Percentiles rank a stretch among this genome's conserved stretches.
phyloP scores from a whole-genome alignment of 2,113 vertebrate genomes.

The Antechinus stuartii region DNA sequence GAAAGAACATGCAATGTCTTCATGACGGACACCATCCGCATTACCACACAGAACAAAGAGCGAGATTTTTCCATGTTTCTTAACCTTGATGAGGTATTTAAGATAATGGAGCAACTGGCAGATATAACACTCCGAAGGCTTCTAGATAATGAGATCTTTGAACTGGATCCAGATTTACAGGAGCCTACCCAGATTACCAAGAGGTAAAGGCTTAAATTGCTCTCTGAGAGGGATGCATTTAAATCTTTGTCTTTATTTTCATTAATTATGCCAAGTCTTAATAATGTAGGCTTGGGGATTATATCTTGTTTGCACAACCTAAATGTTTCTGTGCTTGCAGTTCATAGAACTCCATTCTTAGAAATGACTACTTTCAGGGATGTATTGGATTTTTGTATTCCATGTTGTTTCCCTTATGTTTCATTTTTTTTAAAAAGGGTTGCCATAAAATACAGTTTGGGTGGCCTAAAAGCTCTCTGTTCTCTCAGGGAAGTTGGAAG shows the following conservation, averaged over 20 bases:
- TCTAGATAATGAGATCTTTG: conserved; percentile 94
- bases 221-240: neutral
- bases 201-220: conserved; percentile 83
- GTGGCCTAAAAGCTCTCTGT: neutral
- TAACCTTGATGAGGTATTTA: conserved; percentile 90
- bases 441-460: neutral
- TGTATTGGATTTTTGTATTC: neutral
- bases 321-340: neutral
- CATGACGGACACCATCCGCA: conserved; percentile 91
- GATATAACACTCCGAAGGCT: conserved; percentile 94
- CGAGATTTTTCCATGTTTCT: conserved; percentile 98
- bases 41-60: conserved; percentile 90
- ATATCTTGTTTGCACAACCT: neutral
- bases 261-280: neutral
- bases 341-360: neutral
- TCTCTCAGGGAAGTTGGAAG: neutral
- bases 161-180: conserved; percentile 92
- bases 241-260: neutral
- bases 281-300: conserved; percentile 6
- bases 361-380: neutral
- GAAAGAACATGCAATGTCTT: conserved; percentile 93
- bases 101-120: conserved; percentile 94
- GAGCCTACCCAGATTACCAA: conserved; percentile 94
- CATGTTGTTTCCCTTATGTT: neutral
- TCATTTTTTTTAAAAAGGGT: conserved; percentile 26